Conservation (phyloP, 2,797 vertebrate species). For the Chaetodon trifasciatus region DNA sequence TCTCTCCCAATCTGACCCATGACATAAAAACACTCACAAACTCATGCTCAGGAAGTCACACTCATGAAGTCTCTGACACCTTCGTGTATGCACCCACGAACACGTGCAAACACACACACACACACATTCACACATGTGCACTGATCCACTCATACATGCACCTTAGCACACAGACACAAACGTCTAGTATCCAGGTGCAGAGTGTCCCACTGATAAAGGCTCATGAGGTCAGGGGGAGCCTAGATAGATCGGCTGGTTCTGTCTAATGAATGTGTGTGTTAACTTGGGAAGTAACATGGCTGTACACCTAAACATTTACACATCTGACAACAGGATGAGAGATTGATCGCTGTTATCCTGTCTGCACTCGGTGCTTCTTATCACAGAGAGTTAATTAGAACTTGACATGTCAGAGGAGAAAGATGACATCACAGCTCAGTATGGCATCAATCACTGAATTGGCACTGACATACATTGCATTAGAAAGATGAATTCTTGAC, state of each 20-base stretch:
- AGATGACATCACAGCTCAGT: slow-evolving; percentile 48
- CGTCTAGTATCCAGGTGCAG: slow-evolving; percentile 70
- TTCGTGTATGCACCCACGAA: not conserved
- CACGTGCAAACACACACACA: slow-evolving; percentile 9
- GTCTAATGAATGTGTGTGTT: slow-evolving; percentile 64
- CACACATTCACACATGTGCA: slow-evolving; percentile 11
- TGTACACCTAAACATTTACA: slow-evolving; percentile 80
- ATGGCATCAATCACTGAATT: slow-evolving; percentile 33
- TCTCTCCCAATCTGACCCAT: slow-evolving; percentile 69
- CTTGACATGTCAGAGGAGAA: slow-evolving; percentile 39
- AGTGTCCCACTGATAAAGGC: slow-evolving; percentile 74
- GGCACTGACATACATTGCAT: slow-evolving; percentile 2
- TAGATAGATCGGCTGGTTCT: slow-evolving; percentile 32
- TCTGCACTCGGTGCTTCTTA: slow-evolving; percentile 47
- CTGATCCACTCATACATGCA: slow-evolving; percentile 20
- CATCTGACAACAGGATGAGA: slow-evolving; percentile 36
- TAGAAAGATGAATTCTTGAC: slow-evolving; percentile 6
- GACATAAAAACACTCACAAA: slow-evolving; percentile 62
- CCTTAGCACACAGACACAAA: not conserved
- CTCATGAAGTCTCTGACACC: slow-evolving; percentile 13
- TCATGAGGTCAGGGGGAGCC: slow-evolving; percentile 57
- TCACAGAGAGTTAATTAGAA: slow-evolving; percentile 59
- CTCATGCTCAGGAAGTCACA: slow-evolving; percentile 42
- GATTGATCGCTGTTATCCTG: slow-evolving; percentile 64
- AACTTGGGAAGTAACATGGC: slow-evolving; percentile 77